Base-by-base conservation (phyloP, 1,140 invertebrate species). In the Apolygus lucorum region DNA sequence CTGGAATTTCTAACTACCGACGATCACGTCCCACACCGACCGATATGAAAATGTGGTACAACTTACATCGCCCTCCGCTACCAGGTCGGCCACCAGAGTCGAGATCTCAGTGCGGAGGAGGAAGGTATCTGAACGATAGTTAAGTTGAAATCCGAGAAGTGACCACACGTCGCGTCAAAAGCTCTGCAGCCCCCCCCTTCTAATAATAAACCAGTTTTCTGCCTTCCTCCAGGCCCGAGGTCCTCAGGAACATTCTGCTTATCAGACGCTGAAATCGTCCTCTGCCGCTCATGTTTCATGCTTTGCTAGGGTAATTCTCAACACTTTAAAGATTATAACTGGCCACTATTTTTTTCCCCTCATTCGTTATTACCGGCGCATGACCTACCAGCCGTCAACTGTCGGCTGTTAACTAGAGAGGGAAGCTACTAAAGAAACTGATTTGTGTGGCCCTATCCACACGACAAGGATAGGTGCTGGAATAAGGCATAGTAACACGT, bases 251-350 rank as follows among this genome's bases (percentile, higher is more conserved):
- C 34, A 24, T 59, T 59, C 54, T 59, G 4, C 54, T 59, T 59
- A 59, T 59, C 54, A 22, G 54, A 59, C 8, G 54, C 22, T 59
- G 13, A 59, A 59, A 59, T 59, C 54, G 54, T 59, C 54, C 54
- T 4, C 34, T 8, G 4, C 13, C 54, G 22, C 54, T 59, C 54
- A 59, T 59, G 54, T 59, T 59, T 59, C 54, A 59, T 59, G 54
- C 8, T 59, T 59, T 59, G 54, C 54, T 59, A 59, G 54, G 34
- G 54, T 59, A 59, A 59, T 59, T 59, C 54, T 59, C 54, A 59
- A 59, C 54, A 59, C 54, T 59, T 59, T 21, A 8, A 59, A 59
- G 54, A 59, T 59, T 59, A 59, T 59, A 59, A 59, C 54, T 59
- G 54, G 54, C 22, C 22, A 13, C 11, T 24, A 59, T 59, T 59